Evolutionary conservation across 1,140 invertebrate species (phyloP).

Genomic region (Holcopasites calliopsidis): DNA sequence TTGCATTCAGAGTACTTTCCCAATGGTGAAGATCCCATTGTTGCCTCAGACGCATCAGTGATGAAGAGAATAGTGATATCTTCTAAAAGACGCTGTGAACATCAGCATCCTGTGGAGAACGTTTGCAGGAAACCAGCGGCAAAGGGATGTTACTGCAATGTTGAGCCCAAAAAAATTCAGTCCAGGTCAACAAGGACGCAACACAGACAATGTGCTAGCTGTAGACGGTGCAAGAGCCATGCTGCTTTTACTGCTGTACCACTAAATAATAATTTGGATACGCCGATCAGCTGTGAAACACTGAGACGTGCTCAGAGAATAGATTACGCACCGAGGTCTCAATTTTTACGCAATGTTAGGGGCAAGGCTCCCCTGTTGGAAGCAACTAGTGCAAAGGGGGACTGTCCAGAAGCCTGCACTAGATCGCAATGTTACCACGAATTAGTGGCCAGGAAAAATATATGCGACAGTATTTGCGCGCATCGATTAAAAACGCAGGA

Average conservation of each 20-base stretch:
- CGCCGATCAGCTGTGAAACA: constrained; percentile 63
- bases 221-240: constrained; percentile 50
- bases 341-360: constrained; percentile 69
- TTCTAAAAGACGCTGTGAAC: constrained; percentile 58
- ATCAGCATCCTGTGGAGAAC: not conserved
- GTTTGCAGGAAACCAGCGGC: constrained; percentile 62
- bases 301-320: constrained; percentile 65
- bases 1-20: constrained; percentile 45
- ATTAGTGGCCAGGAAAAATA: not conserved
- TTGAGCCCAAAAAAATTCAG: constrained; percentile 46
- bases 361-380: constrained; percentile 47
- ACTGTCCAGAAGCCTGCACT: constrained; percentile 13
- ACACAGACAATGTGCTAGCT: constrained; percentile 39
- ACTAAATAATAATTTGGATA: constrained; percentile 5
- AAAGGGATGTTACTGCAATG: constrained; percentile 71
- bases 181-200: constrained; percentile 45
- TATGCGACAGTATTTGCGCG: not conserved
- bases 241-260: constrained; percentile 15
- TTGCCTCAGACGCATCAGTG: not conserved
- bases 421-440: constrained; percentile 18
- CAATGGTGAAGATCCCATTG: constrained; percentile 14
- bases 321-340: constrained; percentile 68
- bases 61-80: constrained; percentile 57
- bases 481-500: not conserved
- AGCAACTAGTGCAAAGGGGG: not conserved